Percentiles rank a stretch among this genome's conserved stretches.
Evolutionary conservation across 2,113 vertebrate genomes (phyloP).

Genomic region (Pluvianellus socialis): DNA sequence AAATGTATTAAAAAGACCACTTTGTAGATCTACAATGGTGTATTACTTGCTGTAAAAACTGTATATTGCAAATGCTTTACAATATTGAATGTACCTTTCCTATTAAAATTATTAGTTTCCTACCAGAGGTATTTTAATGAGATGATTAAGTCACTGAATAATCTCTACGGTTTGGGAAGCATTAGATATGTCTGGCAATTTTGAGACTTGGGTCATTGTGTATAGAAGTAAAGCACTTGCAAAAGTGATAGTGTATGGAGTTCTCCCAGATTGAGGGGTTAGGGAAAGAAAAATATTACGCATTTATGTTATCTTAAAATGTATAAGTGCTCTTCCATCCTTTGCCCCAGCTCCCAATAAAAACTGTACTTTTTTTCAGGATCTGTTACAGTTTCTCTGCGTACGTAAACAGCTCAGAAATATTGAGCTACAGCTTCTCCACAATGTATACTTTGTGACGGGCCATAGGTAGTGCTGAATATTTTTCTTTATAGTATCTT

Average conservation of each 20-base stretch:
- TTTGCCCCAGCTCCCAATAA: not conserved
- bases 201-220: not conserved
- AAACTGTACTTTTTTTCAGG: not conserved
- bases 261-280: not conserved
- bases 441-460: not conserved
- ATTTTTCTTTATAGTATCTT: not conserved
- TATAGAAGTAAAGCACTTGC: not conserved
- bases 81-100: slow-evolving; percentile 59
- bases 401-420: not conserved
- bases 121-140: slow-evolving; percentile 23
- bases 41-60: slow-evolving; percentile 53
- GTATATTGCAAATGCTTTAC: slow-evolving; percentile 63
- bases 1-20: not conserved
- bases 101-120: slow-evolving; percentile 26
- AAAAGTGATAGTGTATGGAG: not conserved
- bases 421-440: not conserved
- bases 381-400: not conserved
- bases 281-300: not conserved
- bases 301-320: not conserved
- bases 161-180: not conserved
- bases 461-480: not conserved
- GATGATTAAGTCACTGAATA: not conserved
- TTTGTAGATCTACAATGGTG: not conserved
- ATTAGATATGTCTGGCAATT: not conserved
- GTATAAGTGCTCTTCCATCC: not conserved